These are phyloP conservation scores for Amphiduros pacificus DNA, from an alignment of 2,888 invertebrate species.

Conservation along the genomic window DNA sequence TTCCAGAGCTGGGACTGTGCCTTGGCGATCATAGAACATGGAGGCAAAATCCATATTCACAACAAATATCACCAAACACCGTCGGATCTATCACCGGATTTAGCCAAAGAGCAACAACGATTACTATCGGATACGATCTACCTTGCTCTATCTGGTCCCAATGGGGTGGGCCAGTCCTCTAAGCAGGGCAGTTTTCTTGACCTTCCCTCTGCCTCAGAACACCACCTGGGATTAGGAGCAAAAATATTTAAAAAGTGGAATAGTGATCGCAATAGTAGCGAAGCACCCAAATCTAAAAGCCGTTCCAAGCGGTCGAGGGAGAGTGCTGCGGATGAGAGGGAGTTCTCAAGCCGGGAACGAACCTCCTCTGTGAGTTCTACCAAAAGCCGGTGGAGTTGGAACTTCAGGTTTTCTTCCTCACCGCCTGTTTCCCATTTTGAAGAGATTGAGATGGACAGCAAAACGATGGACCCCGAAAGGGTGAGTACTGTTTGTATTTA, in stretches of 20 bases:
- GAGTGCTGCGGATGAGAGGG: not conserved
- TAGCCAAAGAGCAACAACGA: slow-evolving; percentile 63
- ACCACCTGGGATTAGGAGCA: slow-evolving; percentile 10
- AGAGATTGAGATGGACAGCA: slow-evolving; percentile 17
- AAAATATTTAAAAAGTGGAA: slow-evolving; percentile 6
- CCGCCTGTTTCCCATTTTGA: slow-evolving; percentile 9
- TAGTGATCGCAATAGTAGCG: not conserved
- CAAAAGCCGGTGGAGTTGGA: slow-evolving; percentile 14
- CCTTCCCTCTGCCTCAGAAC: slow-evolving; percentile 4
- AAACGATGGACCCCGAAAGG: slow-evolving; percentile 14
- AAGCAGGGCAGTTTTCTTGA: not conserved
- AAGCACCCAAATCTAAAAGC: not conserved
- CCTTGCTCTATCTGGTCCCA: slow-evolving; percentile 15
- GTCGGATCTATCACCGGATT: slow-evolving; percentile 63
- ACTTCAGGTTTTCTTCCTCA: slow-evolving; percentile 10
- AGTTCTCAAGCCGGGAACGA: slow-evolving; percentile 3
- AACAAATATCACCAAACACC: slow-evolving; percentile 64
- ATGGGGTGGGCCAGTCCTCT: not conserved
- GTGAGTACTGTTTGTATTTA: no score
- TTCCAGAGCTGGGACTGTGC: slow-evolving; percentile 65
- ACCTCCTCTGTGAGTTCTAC: slow-evolving; percentile 15
- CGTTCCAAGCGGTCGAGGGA: not conserved
- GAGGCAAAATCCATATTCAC: slow-evolving; percentile 59
- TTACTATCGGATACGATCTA: slow-evolving; percentile 61
- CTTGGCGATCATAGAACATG: slow-evolving; percentile 63